Evolutionary conservation across 2,888 invertebrate species (phyloP).

Genomic region (Pandemis cinnamomeana): DNA sequence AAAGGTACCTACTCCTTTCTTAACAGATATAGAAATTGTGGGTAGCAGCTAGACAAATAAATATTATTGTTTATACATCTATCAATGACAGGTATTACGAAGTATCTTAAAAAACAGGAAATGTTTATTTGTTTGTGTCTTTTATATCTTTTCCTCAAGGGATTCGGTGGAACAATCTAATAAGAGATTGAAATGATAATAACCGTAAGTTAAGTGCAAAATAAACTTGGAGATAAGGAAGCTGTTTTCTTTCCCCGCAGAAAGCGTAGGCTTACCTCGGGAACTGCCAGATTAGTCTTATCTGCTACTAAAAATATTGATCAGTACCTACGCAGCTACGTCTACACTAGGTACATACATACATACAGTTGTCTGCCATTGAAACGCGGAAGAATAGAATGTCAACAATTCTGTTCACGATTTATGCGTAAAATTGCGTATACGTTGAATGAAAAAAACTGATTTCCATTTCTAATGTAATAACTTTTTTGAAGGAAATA

Average conservation of each 20-base stretch:
- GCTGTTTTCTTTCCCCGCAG: constrained; percentile 15
- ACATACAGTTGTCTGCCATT: neutral
- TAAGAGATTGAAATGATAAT: constrained; percentile 10
- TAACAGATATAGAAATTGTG: too few relatives aligned
- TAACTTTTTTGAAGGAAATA: too few relatives aligned
- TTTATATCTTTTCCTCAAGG: neutral
- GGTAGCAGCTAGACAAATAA: too few relatives aligned
- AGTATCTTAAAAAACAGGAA: neutral
- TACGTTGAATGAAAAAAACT: too few relatives aligned
- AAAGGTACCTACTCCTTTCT: too few relatives aligned
- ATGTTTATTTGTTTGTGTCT: neutral
- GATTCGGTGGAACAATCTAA: constrained; percentile 2
- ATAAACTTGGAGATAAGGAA: constrained; percentile 26
- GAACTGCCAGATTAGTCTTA: constrained; percentile 17
- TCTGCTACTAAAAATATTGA: constrained; percentile 21
- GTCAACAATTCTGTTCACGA: too few relatives aligned
- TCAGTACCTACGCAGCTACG: neutral
- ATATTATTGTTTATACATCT: too few relatives aligned
- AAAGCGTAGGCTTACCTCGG: constrained; percentile 6
- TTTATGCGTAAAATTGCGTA: too few relatives aligned
- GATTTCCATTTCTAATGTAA: too few relatives aligned
- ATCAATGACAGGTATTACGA: neutral
- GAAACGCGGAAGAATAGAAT: too few relatives aligned
- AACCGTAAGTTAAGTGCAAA: constrained; percentile 25
- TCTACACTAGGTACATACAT: neutral